Evolutionary conservation across 2,113 vertebrate species (phyloP).

Genomic region (Siniperca knerii): DNA sequence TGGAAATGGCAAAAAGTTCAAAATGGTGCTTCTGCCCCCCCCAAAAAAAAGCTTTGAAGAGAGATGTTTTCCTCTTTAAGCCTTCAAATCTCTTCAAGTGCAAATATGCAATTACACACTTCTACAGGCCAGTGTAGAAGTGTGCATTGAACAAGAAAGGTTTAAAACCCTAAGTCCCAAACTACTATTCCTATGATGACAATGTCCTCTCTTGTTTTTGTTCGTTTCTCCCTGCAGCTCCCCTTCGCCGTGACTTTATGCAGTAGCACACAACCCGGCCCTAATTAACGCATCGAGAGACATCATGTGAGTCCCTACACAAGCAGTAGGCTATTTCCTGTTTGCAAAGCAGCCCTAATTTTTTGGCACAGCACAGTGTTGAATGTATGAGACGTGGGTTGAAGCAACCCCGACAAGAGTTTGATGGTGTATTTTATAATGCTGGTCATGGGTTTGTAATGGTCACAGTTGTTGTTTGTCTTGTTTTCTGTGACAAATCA

Average conservation of each 20-base stretch:
- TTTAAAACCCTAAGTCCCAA: slow-evolving; percentile 14
- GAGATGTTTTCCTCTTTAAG: not conserved
- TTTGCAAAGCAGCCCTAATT: slow-evolving; percentile 35
- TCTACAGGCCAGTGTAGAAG: slow-evolving; percentile 34
- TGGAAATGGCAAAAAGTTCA: not conserved
- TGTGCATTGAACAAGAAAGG: slow-evolving; percentile 55
- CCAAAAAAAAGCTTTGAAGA: not conserved
- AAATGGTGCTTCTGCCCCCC: not conserved
- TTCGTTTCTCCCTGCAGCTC: slow-evolving; percentile 24
- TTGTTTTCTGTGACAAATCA: slow-evolving; percentile 70
- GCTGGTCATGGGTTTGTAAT: slow-evolving; percentile 54
- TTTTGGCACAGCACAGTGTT: slow-evolving; percentile 62
- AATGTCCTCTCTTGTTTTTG: slow-evolving; percentile 57
- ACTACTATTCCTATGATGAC: not conserved
- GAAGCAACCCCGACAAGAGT: not conserved
- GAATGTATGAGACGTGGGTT: slow-evolving; percentile 55
- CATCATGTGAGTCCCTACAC: slow-evolving; percentile 25
- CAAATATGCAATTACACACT: slow-evolving; percentile 35
- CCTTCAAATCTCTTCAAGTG: not conserved
- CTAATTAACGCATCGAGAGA: slow-evolving; percentile 35
- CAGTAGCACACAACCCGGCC: slow-evolving; percentile 27
- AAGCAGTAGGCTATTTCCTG: slow-evolving; percentile 26
- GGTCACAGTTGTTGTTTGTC: slow-evolving; percentile 55
- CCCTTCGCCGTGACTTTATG: slow-evolving; percentile 48
- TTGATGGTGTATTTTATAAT: slow-evolving; percentile 33